Evolutionary conservation across 2,113 vertebrate genomes (phyloP).

Genomic region (Carlito syrichta): DNA sequence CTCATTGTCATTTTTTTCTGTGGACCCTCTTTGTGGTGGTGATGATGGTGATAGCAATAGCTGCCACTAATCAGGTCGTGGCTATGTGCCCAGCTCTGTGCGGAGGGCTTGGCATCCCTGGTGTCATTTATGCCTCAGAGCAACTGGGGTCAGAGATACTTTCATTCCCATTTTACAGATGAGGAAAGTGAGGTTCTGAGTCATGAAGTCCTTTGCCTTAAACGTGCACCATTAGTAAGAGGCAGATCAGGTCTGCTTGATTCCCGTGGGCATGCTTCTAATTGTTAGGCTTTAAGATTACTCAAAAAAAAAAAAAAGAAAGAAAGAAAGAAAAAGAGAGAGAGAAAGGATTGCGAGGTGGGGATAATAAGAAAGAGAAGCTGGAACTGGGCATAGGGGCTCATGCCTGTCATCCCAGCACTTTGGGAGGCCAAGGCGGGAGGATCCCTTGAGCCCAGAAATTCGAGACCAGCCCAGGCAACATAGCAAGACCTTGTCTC

Average conservation of each 20-base stretch:
- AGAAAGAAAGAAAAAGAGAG: neutral
- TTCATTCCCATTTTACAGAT: neutral
- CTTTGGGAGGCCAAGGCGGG: too few species aligned
- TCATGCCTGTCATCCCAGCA: too few species aligned
- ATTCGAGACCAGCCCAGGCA: too few species aligned
- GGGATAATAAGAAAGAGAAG: neutral
- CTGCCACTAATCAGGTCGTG: neutral
- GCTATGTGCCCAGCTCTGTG: neutral
- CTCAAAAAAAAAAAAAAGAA: neutral
- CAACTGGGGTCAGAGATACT: neutral
- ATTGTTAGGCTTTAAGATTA: neutral
- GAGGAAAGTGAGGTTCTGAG: neutral
- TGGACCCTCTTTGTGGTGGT: neutral
- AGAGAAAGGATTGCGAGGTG: neutral
- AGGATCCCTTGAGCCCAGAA: too few species aligned
- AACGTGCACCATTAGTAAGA: neutral
- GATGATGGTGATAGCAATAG: neutral
- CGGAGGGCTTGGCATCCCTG: neutral
- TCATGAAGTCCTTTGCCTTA: neutral
- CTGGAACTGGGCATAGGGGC: too few species aligned
- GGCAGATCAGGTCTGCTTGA: neutral
- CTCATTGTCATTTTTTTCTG: neutral
- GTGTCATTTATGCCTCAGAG: neutral
- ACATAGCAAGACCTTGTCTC: too few species aligned
- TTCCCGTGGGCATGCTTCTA: neutral